Base-by-base conservation (phyloP, 1,140 invertebrate genomes). In the Proales similis region DNA sequence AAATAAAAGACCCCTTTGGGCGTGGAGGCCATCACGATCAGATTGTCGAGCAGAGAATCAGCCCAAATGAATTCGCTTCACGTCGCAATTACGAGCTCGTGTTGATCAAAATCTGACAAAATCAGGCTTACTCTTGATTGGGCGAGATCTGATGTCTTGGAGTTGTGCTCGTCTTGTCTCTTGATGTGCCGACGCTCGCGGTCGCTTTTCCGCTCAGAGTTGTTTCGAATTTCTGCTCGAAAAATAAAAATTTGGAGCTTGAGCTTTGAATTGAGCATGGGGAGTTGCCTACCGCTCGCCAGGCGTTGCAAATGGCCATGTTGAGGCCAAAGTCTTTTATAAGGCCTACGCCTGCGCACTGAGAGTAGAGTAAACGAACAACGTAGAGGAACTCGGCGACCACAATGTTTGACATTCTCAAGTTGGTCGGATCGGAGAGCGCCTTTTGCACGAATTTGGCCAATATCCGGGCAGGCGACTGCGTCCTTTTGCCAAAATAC, bases 1-100 rank as follows among this genome's bases (percentile, higher is more conserved):
- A 76, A 36, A 7, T 75, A 65, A 4, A 73, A 64, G 17, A 75
- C 68, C 29, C 74, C 74, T 53, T 73, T 74, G 11, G 74, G 71
- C 29, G 73, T 74, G 27, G 70, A 69, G 26, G 74, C 74, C 70
- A 75, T 73, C 64, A 72, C 75, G 48, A 76, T 57, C 30, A 77
- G 61, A 51, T 73, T 74, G 51, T 75, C 75, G 46, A 68, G 63
- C 53, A 77, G 65, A 3, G 67, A 71, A 42, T 72, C 72, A 49
- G 73, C 69, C 73, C 72, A 75, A 11, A 64, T 64, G 43, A 66
- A 48, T 14, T 70, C 73, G 64, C 11, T 64, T 39, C n/a, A 4
- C 4, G 20, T 39, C 3, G 20, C 20, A 39, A 14, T 39, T 4
- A 3, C 2, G 20, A 3, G n/a, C 36, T 2, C 20, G n/a, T 39